Evolutionary conservation across 2,113 vertebrate genomes (phyloP), one percentile per base, ranked within the genome.

Genomic region (Eublepharis macularius): DNA sequence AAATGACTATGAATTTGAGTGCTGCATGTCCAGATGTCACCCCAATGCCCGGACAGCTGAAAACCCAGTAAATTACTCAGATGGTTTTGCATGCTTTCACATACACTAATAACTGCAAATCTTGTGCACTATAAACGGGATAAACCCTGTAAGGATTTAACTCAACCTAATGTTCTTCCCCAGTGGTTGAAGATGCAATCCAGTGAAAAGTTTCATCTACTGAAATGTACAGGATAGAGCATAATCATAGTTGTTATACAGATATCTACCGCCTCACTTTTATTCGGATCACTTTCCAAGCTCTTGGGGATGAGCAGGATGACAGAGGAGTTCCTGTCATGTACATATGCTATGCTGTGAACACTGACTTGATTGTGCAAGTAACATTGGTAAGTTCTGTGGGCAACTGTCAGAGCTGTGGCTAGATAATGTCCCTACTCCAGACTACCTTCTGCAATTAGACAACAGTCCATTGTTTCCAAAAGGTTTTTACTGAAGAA

Each of bases 21-120:
- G 65, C 16, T 21, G 16, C 78, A 72, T 74, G 24, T 80, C 84
- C 69, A 86, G 54, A 86, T 80, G 68, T 74, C 49, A 14, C 41
- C 68, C 41, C 41, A 80, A 26, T 36, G 24, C 24, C 51, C 63
- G 6, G 65, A 24, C n/a, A 79, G 41, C 76, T 79, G 66, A 85
- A 79, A 82, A 47, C 7, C 19, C 12, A 54, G 26, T 70, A 57
- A 78, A 76, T 85, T 78, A 79, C 43, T 26, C 45, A 78, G 45
- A 70, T 32, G 43, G 60, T 17, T 51, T 74, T 80, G 41, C 10
- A 39, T 74, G 41, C 54, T 65, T 73, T 73, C 51, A 63, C 63
- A 19, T 80, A 39, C 41, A 65, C 14, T 63, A 73, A 36, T 73
- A 60, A 47, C 43, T 80, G 24, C 43, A 80, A 72, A 63, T 63